Conservation (phyloP, 1,140 invertebrate genomes). For the Matsumurasca onukii region DNA sequence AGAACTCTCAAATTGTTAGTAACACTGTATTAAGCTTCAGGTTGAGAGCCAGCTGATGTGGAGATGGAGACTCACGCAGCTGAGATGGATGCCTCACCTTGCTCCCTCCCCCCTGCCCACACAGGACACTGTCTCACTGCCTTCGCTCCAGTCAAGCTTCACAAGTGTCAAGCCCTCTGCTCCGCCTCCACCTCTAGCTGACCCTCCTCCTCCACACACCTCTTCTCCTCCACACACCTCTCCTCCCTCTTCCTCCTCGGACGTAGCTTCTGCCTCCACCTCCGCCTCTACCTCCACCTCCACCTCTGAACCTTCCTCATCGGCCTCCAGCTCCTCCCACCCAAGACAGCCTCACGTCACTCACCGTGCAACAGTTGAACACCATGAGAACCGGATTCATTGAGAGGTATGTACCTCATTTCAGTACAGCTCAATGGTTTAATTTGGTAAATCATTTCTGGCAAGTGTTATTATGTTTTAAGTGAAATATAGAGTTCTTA, state of each 20-base stretch:
- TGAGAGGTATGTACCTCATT: conserved; percentile 47
- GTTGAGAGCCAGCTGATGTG: conserved; percentile 13
- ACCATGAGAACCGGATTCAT: conserved; percentile 55
- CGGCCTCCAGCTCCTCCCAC: too few relatives aligned
- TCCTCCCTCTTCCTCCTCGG: conserved; percentile 25
- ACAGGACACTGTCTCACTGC: conserved; percentile 30
- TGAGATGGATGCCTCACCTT: conserved; percentile 12
- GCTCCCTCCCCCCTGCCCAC: background rate
- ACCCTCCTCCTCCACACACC: background rate
- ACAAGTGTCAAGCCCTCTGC: conserved; percentile 6
- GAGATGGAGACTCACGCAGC: background rate
- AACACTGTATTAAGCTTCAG: too few relatives aligned
- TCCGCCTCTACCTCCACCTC: background rate
- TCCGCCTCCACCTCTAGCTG: too few relatives aligned
- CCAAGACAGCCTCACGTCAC: conserved; percentile 18
- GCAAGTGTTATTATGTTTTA: too few relatives aligned
- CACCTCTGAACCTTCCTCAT: too few relatives aligned
- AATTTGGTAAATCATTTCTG: too few relatives aligned
- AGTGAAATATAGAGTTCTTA: too few relatives aligned
- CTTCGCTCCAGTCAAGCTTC: conserved; percentile 34
- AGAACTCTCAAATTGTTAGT: too few relatives aligned
- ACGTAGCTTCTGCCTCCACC: background rate
- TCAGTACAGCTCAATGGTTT: background rate
- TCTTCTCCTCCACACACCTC: background rate
- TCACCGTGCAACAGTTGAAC: conserved; percentile 49